Evolutionary conservation across 2,888 invertebrate genomes (phyloP), one percentile per base, ranked within the genome.

Genomic region (Synanthedon myopaeformis): DNA sequence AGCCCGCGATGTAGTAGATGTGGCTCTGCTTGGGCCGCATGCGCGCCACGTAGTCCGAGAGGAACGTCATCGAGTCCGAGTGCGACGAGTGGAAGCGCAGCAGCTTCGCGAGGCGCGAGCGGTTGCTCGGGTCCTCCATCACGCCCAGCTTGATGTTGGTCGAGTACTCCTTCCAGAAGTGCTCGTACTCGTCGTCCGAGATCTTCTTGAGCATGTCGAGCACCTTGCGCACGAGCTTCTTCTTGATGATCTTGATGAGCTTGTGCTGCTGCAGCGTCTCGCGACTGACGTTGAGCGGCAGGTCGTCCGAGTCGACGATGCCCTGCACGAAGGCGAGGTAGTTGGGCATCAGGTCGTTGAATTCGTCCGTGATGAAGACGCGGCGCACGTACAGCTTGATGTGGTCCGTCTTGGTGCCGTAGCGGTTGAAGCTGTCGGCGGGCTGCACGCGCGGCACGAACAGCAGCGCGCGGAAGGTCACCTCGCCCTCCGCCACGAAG

Each of bases 321-420:
- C 99, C 99, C 79, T 79, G 65, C 57, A 99, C 92, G 81, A 99
- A 99, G 63, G 92, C 93, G 65, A 99, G 89, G 81, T 98, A 99
- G 79, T 95, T 97, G 61, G 99, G 99, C 94, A 99, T 96, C 94
- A 99, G 96, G 76, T 99, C 99, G 78, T 96, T 96, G 90, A 99
- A 99, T 88, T 99, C 97, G 80, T 99, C 99, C 8, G 99, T 99
- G 84, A 99, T 99, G 89, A 99, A 99, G 13, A 99, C 99, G 58
- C 99, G 91, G 57, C 99, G 91, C 54, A 99, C 99, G 82, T 96
- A 99, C 58, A 99, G 90, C 89, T 98, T 98, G 71, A 98, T 98
- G 82, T 96, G 94, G 79, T 98, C 98, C 4, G 94, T 92, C 74
- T 95, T 95, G 61, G 96, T 95, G 65, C 98, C 99, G 78, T 99